Percentiles rank a stretch among this genome's conserved stretches.
Conservation (phyloP, 2,888 invertebrate species). For the Sipha maydis region DNA sequence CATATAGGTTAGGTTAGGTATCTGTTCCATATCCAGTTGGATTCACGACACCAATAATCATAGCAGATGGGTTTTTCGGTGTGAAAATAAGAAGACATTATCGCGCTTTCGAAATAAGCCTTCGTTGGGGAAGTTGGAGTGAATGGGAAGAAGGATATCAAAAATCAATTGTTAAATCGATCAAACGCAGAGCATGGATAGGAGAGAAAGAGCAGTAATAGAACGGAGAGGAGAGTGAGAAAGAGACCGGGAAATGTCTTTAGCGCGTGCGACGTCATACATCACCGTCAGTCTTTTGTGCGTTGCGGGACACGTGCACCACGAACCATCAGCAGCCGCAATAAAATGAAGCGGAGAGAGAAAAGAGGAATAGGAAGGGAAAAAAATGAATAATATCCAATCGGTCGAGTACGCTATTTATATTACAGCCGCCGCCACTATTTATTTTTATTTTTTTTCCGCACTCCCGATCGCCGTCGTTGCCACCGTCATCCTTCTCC, state of each 20-base stretch:
- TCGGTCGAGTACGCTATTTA: conserved; percentile 28
- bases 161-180: conserved; percentile 25
- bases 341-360: background rate
- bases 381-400: conserved; percentile 27
- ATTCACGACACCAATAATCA: background rate
- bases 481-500: background rate
- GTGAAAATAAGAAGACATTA: no score
- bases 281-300: conserved; percentile 30
- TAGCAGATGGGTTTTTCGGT: background rate
- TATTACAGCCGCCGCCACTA: background rate
- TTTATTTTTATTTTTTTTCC: conserved; percentile 6
- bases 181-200: background rate
- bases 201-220: background rate
- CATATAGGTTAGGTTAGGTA: no score
- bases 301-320: background rate
- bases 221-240: background rate
- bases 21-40: background rate
- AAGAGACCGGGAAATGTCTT: background rate
- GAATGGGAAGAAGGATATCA: background rate
- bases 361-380: background rate
- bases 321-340: background rate
- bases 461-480: background rate
- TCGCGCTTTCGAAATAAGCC: background rate
- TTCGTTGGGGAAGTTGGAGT: background rate
- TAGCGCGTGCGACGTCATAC: conserved; percentile 23